Evolutionary conservation across 2,797 vertebrate genomes (phyloP).

Genomic region (Clamator glandarius): DNA sequence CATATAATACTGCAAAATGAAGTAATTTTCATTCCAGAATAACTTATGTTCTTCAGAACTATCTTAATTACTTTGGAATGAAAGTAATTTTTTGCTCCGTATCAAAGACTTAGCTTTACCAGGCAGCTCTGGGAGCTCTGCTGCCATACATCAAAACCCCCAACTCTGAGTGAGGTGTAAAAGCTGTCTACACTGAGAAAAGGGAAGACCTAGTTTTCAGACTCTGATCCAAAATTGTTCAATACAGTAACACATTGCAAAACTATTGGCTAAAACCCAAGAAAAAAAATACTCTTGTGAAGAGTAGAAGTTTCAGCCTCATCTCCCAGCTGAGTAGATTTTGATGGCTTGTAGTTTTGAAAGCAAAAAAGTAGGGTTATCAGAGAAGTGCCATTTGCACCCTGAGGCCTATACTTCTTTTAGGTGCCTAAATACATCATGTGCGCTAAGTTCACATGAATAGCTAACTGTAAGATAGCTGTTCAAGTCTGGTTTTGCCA

Average conservation of each 20-base stretch:
- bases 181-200: neutral
- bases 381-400: neutral
- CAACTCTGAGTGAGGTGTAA: neutral
- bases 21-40: neutral
- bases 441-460: neutral
- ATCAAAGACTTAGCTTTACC: neutral
- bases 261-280: neutral
- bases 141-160: accelerated
- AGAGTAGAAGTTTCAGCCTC: neutral
- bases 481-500: neutral
- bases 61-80: neutral
- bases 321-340: neutral
- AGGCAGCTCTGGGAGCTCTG: neutral
- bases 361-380: neutral
- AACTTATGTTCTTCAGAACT: neutral
- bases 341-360: neutral
- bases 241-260: neutral
- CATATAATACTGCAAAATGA: neutral
- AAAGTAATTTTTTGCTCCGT: neutral
- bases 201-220: neutral
- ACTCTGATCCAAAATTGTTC: neutral
- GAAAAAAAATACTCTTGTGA: neutral
- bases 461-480: neutral
- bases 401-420: neutral
- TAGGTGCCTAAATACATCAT: neutral